phyloP scores from a whole-genome alignment of 2,113 vertebrate genomes.

The Petaurus breviceps region DNA sequence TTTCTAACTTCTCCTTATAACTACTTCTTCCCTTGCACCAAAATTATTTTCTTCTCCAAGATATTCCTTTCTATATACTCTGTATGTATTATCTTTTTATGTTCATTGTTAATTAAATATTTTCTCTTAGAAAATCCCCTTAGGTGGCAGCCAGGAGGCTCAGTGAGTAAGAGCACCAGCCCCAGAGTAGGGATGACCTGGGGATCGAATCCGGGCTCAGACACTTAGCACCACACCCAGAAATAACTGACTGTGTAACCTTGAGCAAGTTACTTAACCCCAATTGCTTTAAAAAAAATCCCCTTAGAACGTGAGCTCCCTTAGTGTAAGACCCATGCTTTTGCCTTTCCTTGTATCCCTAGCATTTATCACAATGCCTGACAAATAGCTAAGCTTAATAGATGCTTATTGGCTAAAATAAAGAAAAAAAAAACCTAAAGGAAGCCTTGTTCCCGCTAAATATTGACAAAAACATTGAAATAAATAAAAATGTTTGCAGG shows the following conservation, averaged over 20 bases:
- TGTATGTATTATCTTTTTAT: not conserved
- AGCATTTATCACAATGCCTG: not conserved
- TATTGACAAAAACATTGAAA: not conserved
- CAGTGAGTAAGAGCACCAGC: too few relatives aligned
- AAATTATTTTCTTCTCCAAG: not conserved
- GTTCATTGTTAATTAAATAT: not conserved
- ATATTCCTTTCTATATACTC: not conserved
- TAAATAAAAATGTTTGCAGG: not conserved
- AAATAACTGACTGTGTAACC: too few relatives aligned
- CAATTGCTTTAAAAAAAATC: too few relatives aligned
- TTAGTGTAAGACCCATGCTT: not conserved
- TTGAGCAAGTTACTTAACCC: too few relatives aligned
- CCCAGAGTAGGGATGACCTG: too few relatives aligned
- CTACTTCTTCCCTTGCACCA: not conserved
- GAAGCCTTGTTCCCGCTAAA: not conserved
- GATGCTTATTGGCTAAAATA: not conserved
- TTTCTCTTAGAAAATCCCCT: not conserved
- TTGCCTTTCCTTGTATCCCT: not conserved
- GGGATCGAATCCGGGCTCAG: too few relatives aligned
- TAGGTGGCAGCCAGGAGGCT: too few relatives aligned
- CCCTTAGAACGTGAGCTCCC: not conserved
- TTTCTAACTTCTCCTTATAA: not conserved
- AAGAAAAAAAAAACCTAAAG: not conserved
- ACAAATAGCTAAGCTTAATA: not conserved
- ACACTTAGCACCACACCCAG: too few relatives aligned